These are phyloP conservation scores for Artibeus lituratus DNA, from an alignment of 2,797 vertebrate genomes.

Conservation along the genomic window DNA sequence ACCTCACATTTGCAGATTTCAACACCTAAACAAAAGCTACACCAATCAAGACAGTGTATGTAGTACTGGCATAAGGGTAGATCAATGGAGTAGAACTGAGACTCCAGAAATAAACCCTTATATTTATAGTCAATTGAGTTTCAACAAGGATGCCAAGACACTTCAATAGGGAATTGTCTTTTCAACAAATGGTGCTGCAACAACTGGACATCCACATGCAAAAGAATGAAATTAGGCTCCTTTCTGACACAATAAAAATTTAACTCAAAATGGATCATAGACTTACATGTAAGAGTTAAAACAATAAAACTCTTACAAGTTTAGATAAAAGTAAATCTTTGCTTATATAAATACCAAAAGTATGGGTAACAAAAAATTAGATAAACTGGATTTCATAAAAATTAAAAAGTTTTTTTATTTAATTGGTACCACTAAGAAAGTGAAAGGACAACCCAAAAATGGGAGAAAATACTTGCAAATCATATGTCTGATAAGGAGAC, in stretches of 20 bases:
- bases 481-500: background rate
- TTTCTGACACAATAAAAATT: background rate
- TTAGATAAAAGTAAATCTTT: slow-evolving; percentile 11
- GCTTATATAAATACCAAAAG: slow-evolving; percentile 16
- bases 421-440: background rate
- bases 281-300: slow-evolving; percentile 7
- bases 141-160: background rate
- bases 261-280: slow-evolving; percentile 9
- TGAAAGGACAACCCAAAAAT: background rate
- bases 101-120: background rate
- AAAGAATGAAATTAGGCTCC: background rate
- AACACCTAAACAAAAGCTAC: background rate
- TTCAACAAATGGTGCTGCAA: background rate
- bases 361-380: background rate
- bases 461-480: slow-evolving; percentile 18
- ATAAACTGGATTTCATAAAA: slow-evolving; percentile 6
- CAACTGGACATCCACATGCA: background rate
- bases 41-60: background rate
- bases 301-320: slow-evolving; percentile 10
- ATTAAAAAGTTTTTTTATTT: background rate
- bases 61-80: background rate
- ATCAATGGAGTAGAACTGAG: background rate
- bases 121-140: background rate
- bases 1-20: background rate
- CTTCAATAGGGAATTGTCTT: background rate